Percentiles rank a stretch among this genome's conserved stretches.
phyloP scores from a whole-genome alignment of 1,140 invertebrate species.

The Potamilus streckersoni region DNA sequence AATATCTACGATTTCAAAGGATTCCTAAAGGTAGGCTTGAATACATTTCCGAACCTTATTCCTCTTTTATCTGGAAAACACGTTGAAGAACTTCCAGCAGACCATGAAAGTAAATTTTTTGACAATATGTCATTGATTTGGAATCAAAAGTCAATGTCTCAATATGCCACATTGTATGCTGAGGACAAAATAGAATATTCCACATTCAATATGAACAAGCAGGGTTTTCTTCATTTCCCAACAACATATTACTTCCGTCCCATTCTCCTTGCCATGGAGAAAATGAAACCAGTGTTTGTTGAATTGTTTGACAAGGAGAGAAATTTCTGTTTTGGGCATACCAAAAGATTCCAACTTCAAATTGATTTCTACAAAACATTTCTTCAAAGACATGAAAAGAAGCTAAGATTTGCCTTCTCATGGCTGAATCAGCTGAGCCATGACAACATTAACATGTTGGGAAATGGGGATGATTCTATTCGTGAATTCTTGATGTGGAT shows the following conservation, averaged over 20 bases:
- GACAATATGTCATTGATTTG: conserved; percentile 47
- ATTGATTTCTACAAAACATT: conserved; percentile 5
- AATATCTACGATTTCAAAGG: conserved; percentile 79
- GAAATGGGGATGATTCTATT: background rate
- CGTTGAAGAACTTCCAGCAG: conserved; percentile 19
- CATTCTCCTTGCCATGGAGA: conserved; percentile 69
- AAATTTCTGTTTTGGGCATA: conserved; percentile 7
- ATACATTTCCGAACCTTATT: conserved; percentile 86
- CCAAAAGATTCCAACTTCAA: background rate
- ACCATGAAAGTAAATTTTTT: conserved; percentile 4
- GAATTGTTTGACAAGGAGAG: background rate
- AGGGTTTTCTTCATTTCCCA: conserved; percentile 82
- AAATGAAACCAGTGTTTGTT: conserved; percentile 17
- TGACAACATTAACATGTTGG: background rate
- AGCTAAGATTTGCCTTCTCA: conserved; percentile 1
- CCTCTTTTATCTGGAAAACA: conserved; percentile 76
- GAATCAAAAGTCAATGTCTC: conserved; percentile 68
- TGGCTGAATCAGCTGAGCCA: background rate
- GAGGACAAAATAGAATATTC: conserved; percentile 83
- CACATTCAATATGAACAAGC: conserved; percentile 84
- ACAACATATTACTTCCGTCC: conserved; percentile 86
- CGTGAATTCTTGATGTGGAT: conserved; percentile 9
- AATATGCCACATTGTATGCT: conserved; percentile 83
- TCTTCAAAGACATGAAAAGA: conserved; percentile 3
- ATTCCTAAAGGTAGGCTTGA: conserved; percentile 86